These are phyloP conservation scores for Penaeus vannamei DNA, from an alignment of 1,140 invertebrate genomes.

Conservation along the genomic window DNA sequence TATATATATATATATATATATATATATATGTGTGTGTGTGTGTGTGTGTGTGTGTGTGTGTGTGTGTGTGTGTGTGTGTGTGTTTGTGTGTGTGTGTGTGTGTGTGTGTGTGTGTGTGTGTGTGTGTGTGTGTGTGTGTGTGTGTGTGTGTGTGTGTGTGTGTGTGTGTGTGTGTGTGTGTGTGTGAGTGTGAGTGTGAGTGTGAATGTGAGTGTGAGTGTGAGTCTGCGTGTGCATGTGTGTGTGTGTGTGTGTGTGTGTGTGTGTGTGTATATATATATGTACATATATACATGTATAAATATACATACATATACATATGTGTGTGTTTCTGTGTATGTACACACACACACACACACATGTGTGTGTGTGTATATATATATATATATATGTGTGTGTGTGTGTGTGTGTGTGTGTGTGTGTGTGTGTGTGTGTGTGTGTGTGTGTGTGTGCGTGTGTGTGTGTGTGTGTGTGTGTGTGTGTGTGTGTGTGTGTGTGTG, in stretches of 20 bases:
- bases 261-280: constrained; percentile 7
- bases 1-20: too few relatives aligned
- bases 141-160: background rate
- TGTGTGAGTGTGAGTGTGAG: background rate
- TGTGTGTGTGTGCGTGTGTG: background rate
- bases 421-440: background rate
- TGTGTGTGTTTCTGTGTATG: constrained; percentile 22
- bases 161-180: background rate
- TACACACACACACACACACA: constrained; percentile 3
- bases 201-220: background rate
- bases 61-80: too few relatives aligned
- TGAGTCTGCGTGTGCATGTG: background rate
- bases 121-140: too few relatives aligned
- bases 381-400: constrained; percentile 33
- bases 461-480: background rate
- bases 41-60: too few relatives aligned
- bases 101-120: background rate
- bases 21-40: too few relatives aligned
- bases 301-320: constrained; percentile 23
- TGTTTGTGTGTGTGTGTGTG: background rate
- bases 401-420: background rate
- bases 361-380: background rate
- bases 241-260: background rate
- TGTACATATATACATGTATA: background rate
- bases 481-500: background rate